Conservation (phyloP, 2,888 invertebrate genomes). For the Euspilapteryx auroguttella region DNA sequence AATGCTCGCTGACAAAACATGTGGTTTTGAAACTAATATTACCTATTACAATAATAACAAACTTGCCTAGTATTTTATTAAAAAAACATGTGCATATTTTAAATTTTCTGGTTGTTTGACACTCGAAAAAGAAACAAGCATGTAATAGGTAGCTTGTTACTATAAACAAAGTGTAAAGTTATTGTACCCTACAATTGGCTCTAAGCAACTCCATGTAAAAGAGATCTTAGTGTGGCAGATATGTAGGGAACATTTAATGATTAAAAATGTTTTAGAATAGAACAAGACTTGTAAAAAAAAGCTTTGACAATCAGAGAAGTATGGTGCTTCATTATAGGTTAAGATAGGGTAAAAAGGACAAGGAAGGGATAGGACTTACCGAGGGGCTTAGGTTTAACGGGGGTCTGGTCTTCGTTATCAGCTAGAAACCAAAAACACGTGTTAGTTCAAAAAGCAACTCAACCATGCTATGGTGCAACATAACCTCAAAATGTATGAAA, state of each 20-base stretch:
- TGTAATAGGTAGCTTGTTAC: neutral
- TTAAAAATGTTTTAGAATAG: no score
- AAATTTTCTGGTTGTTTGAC: no score
- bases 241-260: conserved; percentile 10
- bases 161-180: no score
- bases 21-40: no score
- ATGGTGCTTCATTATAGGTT: neutral
- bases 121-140: neutral
- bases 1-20: no score
- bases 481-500: conserved; percentile 29
- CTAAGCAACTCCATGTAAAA: conserved; percentile 8
- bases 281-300: no score
- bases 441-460: neutral
- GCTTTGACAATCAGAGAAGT: no score
- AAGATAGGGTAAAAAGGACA: conserved; percentile 8
- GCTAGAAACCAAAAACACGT: conserved; percentile 13
- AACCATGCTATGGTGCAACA: conserved; percentile 28
- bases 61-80: no score
- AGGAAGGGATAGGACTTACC: conserved; percentile 28
- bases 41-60: no score
- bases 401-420: conserved; percentile 25
- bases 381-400: conserved; percentile 24
- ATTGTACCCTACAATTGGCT: conserved; percentile 18
- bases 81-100: no score
- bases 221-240: conserved; percentile 12